These are phyloP conservation scores for Tipula lateralis DNA, from an alignment of 2,888 invertebrate genomes.

Conservation along the genomic window DNA sequence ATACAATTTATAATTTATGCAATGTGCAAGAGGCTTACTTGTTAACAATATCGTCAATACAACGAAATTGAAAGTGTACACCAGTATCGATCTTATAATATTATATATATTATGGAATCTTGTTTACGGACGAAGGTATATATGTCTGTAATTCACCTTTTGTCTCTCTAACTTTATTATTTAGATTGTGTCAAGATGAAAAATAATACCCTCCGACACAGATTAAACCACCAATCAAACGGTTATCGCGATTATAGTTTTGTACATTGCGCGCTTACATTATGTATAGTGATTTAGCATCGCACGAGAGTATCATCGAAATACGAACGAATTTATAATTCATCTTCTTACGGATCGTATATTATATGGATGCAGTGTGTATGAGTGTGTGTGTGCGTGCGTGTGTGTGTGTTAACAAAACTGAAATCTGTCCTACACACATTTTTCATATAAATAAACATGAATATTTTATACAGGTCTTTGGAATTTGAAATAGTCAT, in stretches of 20 bases:
- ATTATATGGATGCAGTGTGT: no score
- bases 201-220: neutral
- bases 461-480: conserved; percentile 28
- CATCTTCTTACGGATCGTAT: neutral
- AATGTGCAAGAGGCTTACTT: neutral
- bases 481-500: conserved; percentile 16
- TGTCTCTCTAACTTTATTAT: neutral
- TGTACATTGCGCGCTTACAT: neutral
- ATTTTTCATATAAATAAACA: conserved; percentile 29
- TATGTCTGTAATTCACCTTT: neutral
- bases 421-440: conserved; percentile 27
- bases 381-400: no score
- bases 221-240: neutral
- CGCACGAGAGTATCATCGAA: neutral
- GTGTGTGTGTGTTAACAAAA: neutral
- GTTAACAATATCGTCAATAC: neutral
- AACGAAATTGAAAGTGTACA: neutral
- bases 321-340: neutral
- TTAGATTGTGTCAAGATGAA: neutral
- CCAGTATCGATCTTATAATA: neutral
- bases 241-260: neutral
- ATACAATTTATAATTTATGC: no score
- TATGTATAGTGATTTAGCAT: neutral
- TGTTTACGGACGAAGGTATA: neutral
- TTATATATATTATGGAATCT: neutral